A percentile compares a stretch with the other conserved stretches of the same genome.
These are phyloP conservation scores for Strigops habroptila DNA, from an alignment of 2,113 vertebrate species.

Conservation along the genomic window DNA sequence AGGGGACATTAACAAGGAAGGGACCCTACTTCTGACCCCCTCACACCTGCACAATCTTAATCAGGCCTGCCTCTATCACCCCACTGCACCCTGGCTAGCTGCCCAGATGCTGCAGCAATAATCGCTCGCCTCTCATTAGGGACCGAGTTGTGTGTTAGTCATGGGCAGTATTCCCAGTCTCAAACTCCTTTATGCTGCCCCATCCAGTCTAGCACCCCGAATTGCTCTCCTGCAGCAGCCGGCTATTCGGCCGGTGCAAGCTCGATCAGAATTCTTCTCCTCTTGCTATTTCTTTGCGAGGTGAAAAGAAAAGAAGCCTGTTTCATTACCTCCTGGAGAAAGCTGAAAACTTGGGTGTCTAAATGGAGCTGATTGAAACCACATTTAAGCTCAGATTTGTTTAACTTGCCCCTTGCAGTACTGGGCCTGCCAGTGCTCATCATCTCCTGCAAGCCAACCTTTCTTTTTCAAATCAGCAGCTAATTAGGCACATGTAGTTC, in stretches of 20 bases:
- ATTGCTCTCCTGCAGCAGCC: fast-evolving
- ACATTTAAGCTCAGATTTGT: background rate
- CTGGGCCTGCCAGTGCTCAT: background rate
- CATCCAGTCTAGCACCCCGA: background rate
- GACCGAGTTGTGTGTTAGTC: background rate
- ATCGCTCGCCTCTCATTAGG: background rate
- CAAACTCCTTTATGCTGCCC: fast-evolving
- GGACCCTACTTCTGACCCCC: background rate
- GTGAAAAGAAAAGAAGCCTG: background rate
- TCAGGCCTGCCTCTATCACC: background rate
- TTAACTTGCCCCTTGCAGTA: background rate
- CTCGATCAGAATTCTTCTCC: background rate
- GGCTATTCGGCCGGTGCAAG: background rate
- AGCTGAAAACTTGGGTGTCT: background rate
- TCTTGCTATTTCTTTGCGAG: background rate
- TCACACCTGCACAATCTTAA: background rate
- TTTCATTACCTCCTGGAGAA: constrained; percentile 12
- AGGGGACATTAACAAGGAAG: background rate
- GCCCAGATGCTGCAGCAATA: background rate
- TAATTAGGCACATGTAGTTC: background rate
- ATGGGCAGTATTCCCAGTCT: background rate
- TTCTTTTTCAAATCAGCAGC: background rate
- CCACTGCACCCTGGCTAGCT: background rate
- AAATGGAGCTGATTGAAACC: background rate
- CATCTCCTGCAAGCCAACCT: background rate